These are phyloP conservation scores for Quiscalus mexicanus DNA, from an alignment of 2,113 vertebrate genomes.

Conservation along the genomic window DNA sequence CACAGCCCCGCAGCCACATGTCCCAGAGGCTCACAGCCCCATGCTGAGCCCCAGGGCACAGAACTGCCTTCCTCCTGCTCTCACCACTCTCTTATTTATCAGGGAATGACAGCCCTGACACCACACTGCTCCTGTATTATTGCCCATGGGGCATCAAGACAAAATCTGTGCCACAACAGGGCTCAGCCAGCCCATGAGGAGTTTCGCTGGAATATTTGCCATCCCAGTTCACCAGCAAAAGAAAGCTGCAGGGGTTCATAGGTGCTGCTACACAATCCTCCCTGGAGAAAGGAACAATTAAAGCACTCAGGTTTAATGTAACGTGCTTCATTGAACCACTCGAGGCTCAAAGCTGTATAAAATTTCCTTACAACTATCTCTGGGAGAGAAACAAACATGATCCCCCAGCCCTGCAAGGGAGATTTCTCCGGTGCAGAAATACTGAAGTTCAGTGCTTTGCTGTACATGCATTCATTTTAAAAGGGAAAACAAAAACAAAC, in stretches of 20 bases:
- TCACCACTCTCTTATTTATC: background rate
- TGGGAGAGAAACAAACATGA: background rate
- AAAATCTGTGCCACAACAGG: accelerated
- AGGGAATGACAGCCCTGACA: background rate
- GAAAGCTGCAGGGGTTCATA: background rate
- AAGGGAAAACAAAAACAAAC: background rate
- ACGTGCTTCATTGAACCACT: background rate
- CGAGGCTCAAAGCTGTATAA: background rate
- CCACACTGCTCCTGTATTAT: background rate
- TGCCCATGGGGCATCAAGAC: accelerated
- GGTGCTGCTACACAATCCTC: background rate
- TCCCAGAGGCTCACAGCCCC: background rate
- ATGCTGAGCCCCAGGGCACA: accelerated
- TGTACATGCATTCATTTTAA: background rate
- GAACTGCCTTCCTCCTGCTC: accelerated
- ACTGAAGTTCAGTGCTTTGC: background rate
- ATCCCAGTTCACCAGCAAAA: background rate
- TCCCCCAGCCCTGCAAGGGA: background rate
- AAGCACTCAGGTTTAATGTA: background rate
- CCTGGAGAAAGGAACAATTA: background rate
- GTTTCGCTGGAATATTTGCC: background rate
- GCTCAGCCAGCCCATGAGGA: background rate
- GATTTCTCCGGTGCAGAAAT: background rate
- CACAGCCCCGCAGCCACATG: background rate
- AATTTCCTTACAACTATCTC: background rate